Evolutionary conservation across 2,888 invertebrate species (phyloP).

Genomic region (Watsonalla cultraria): DNA sequence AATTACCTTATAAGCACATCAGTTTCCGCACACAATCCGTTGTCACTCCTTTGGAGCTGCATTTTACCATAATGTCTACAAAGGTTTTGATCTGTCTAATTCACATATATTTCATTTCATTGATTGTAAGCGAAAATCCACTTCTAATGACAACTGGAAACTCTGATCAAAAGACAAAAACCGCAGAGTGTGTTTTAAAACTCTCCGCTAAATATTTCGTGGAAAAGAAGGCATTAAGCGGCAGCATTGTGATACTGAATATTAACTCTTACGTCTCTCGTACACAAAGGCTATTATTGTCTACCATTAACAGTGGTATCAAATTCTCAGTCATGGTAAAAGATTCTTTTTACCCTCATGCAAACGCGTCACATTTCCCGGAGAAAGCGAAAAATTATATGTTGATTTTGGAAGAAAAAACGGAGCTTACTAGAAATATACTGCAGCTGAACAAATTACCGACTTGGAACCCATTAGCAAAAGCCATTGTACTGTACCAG

Average conservation of each 20-base stretch:
- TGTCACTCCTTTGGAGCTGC: slow-evolving; percentile 12
- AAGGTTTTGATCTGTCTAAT: slow-evolving; percentile 25
- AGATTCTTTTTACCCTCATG: slow-evolving; percentile 68
- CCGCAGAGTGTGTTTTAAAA: slow-evolving; percentile 72
- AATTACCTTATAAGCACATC: no score
- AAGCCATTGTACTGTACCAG: slow-evolving; percentile 66
- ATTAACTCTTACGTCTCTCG: slow-evolving; percentile 65
- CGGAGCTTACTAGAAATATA: slow-evolving; percentile 65
- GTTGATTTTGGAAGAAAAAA: slow-evolving; percentile 71
- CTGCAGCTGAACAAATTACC: slow-evolving; percentile 67
- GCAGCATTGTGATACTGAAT: slow-evolving; percentile 72
- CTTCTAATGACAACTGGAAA: slow-evolving; percentile 56
- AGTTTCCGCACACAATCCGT: slow-evolving; percentile 3
- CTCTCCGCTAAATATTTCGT: slow-evolving; percentile 74
- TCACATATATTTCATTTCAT: slow-evolving; percentile 32
- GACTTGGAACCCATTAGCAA: slow-evolving; percentile 74
- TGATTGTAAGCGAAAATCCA: slow-evolving; percentile 44
- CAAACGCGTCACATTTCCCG: slow-evolving; percentile 73
- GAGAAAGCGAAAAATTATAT: slow-evolving; percentile 77
- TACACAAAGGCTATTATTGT: slow-evolving; percentile 59
- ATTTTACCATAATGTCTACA: slow-evolving; percentile 29
- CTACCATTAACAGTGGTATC: slow-evolving; percentile 63
- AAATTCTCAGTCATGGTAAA: slow-evolving; percentile 75
- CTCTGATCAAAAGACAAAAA: slow-evolving; percentile 58
- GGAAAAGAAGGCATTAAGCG: slow-evolving; percentile 70